Percentiles rank a stretch among this genome's conserved stretches.
These are phyloP conservation scores for Forbesichthys papilliferus DNA, from an alignment of 2,113 vertebrate species.

Conservation along the genomic window DNA sequence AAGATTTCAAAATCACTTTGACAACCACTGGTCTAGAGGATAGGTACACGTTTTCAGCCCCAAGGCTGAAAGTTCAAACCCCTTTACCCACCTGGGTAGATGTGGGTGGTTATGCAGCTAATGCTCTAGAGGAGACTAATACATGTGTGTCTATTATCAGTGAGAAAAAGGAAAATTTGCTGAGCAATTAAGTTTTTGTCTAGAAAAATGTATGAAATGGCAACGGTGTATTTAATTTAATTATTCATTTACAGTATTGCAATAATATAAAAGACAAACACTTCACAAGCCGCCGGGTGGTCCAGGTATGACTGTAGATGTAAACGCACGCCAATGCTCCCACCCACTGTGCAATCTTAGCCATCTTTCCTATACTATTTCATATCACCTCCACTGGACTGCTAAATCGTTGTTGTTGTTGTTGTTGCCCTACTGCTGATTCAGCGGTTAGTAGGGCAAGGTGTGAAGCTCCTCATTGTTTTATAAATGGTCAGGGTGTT, in stretches of 20 bases:
- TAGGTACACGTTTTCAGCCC: no score
- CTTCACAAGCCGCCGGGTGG: not conserved
- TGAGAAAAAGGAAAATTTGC: not conserved
- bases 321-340: not conserved
- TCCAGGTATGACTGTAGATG: not conserved
- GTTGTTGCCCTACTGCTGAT: constrained; percentile 3
- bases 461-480: not conserved
- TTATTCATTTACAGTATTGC: no score
- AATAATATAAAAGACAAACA: no score
- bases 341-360: not conserved
- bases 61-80: no score
- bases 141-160: not conserved
- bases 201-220: not conserved
- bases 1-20: no score
- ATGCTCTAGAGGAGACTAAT: no score
- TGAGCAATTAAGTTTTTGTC: not conserved
- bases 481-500: not conserved
- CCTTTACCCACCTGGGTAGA: no score
- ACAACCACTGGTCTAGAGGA: no score
- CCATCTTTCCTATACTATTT: constrained; percentile 3
- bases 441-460: not conserved
- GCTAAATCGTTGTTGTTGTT: not conserved
- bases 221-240: no score
- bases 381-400: not conserved
- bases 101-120: no score